phyloP scores from a whole-genome alignment of 2,113 vertebrate species.

The Litocranius walleri region DNA sequence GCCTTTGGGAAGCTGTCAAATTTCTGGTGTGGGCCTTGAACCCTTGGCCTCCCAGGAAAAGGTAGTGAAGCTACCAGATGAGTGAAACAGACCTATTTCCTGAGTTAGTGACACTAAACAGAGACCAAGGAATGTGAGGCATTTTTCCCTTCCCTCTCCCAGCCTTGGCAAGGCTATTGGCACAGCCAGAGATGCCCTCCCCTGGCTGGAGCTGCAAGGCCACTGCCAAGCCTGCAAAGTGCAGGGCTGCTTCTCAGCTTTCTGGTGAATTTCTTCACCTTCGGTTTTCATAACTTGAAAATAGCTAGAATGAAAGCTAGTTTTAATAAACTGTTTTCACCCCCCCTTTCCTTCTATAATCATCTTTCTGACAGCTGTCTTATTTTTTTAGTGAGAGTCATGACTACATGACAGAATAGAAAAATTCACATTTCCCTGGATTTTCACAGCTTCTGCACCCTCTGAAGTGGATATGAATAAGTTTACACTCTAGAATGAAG shows the following conservation, averaged over 20 bases:
- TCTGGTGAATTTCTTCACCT: background rate
- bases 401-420: background rate
- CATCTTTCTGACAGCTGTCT: background rate
- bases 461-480: background rate
- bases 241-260: background rate
- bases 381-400: background rate
- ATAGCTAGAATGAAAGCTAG: background rate
- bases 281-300: background rate
- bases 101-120: constrained; percentile 32
- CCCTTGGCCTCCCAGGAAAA: constrained; percentile 52
- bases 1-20: constrained; percentile 45
- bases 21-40: constrained; percentile 66
- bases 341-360: background rate
- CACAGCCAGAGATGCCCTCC: background rate
- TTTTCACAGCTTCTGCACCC: background rate
- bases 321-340: background rate
- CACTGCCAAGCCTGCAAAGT: background rate
- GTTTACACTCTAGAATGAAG: background rate
- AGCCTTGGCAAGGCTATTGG: background rate
- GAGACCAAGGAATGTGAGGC: constrained; percentile 50
- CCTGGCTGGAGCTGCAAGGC: background rate
- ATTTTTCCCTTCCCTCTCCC: background rate
- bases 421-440: background rate
- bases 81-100: constrained; percentile 60
- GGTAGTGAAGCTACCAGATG: constrained; percentile 34